phyloP scores from a whole-genome alignment of 2,888 invertebrate species.

The Cyclophora punctaria region DNA sequence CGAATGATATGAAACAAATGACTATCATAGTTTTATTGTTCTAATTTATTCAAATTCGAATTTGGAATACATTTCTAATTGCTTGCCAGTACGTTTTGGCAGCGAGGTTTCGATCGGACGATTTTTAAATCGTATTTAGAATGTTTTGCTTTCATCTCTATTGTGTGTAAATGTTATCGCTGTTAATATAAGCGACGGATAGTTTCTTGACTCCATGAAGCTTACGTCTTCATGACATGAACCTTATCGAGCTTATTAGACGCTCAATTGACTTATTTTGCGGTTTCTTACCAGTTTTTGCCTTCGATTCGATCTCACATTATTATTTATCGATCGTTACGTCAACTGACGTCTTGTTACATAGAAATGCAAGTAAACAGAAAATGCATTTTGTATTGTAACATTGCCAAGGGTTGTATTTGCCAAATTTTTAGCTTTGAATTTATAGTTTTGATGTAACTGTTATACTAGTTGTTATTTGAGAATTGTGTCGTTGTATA shows the following conservation, averaged over 20 bases:
- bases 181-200: conserved; percentile 44
- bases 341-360: conserved; percentile 22
- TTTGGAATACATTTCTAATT: conserved; percentile 69
- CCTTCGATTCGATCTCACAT: conserved; percentile 13
- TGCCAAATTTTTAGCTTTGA: conserved; percentile 46
- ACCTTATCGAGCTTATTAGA: conserved; percentile 23
- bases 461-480: background rate
- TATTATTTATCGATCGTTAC: conserved; percentile 2
- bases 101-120: conserved; percentile 55
- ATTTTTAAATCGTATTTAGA: conserved; percentile 71
- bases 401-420: conserved; percentile 44
- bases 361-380: conserved; percentile 52
- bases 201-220: conserved; percentile 15
- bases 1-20: background rate
- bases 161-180: conserved; percentile 71
- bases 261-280: conserved; percentile 26
- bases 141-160: conserved; percentile 62
- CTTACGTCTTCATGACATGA: conserved; percentile 1
- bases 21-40: conserved; percentile 13
- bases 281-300: conserved; percentile 20
- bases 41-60: conserved; percentile 51
- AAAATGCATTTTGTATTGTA: conserved; percentile 43
- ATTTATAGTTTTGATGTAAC: conserved; percentile 34
- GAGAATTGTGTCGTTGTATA: conserved; percentile 6
- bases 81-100: conserved; percentile 64